phyloP scores from a whole-genome alignment of 2,113 vertebrate genomes.

The Ursus arctos region DNA sequence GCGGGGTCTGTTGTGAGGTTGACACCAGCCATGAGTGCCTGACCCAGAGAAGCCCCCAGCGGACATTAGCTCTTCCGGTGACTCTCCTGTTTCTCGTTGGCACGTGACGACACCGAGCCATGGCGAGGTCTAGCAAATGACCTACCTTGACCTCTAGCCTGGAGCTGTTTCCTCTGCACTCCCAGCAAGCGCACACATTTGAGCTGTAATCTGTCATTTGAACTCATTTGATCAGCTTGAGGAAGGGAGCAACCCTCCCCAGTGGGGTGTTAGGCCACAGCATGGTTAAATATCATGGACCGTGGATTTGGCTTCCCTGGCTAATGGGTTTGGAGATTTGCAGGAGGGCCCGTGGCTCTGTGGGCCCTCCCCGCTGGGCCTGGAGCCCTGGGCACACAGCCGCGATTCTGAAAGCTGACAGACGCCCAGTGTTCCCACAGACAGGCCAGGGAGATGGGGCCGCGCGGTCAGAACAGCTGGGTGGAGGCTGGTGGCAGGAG shows the following conservation, averaged over 20 bases:
- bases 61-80: neutral
- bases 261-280: neutral
- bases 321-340: conserved; percentile 2
- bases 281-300: neutral
- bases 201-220: neutral
- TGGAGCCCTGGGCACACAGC: conserved; percentile 67
- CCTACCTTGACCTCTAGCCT: neutral
- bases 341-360: conserved; percentile 20
- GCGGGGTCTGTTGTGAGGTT: rapidly evolving
- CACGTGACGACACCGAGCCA: neutral
- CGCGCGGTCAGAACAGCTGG: conserved; percentile 78
- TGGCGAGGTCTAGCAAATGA: neutral
- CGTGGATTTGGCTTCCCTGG: neutral
- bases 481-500: conserved; percentile 83
- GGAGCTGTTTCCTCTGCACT: neutral
- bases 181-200: neutral
- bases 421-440: conserved; percentile 68
- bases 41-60: neutral
- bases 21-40: neutral
- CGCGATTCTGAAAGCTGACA: conserved; percentile 73
- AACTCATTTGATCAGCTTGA: neutral
- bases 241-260: neutral
- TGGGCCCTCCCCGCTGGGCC: neutral
- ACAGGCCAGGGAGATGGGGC: conserved; percentile 71
- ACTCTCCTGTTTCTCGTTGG: neutral